Base-by-base conservation (phyloP, 2,113 vertebrate species). In the Oenanthe oenanthe region DNA sequence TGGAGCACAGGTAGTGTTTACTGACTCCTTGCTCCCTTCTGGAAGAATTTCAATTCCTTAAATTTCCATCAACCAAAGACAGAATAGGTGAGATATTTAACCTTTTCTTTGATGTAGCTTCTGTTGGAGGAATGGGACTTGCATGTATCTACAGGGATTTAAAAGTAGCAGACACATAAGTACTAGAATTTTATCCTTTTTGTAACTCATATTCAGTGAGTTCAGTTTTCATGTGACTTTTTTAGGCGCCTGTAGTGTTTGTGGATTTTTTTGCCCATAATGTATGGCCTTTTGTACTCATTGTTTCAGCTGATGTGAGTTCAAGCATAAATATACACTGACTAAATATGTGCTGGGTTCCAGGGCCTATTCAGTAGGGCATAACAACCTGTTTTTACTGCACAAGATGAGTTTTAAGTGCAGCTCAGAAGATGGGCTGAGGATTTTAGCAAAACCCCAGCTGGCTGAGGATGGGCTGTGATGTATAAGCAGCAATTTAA, bases 271-370 rank as follows among this genome's bases (percentile, higher is more conserved):
- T 47, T 8, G 7, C 29, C 36, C 17, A 8, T 40, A 83, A 73
- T 24, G 6, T 57, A 45, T 34, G 60, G 68, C 34, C 80, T 87
- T 78, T 89, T 89, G 65, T 89, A 54, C 18, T 89, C 61, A 20
- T 61, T 81, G 60, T 89, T 94, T 82, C 89, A 93, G 61, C 65
- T 84, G 47, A 50, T 91, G 77, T 85, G 81, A 93, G 61, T 61
- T 89, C 61, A 88, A 83, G 47, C 60, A 66, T 88, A 77, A 88
- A 77, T 77, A 73, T 34, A n/a, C 38, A 58, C 12, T 57, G 36
- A 73, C 18, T 50, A 66, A 77, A 13, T 70, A 42, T 19, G 21
- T 77, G 7, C 56, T 84, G 68, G 29, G 43, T 83, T 90, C 47
- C 73, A 77, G 72, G 57, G 42, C 56, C 85, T 81, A 48, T 32